Percentiles rank a stretch among this genome's conserved stretches.
Conservation (phyloP, 2,888 invertebrate species). For the Atethmia centrago region DNA sequence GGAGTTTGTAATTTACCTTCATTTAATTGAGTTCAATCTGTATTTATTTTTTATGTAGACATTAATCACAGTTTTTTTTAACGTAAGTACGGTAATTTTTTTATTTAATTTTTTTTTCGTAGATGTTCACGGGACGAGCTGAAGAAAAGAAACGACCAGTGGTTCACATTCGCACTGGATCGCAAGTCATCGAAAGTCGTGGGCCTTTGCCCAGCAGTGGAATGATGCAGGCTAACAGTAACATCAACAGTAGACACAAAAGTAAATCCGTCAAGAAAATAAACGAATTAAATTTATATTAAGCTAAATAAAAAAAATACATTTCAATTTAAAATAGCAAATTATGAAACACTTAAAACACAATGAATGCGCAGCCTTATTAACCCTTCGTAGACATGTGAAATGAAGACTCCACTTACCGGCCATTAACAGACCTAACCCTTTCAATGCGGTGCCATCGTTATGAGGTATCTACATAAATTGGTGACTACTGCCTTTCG, state of each 20-base stretch:
- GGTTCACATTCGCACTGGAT: too few relatives aligned
- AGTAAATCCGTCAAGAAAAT: neutral
- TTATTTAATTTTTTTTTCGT: too few relatives aligned
- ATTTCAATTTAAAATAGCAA: neutral
- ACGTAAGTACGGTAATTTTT: neutral
- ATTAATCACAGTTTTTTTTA: too few relatives aligned
- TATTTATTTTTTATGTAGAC: too few relatives aligned
- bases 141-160: too few relatives aligned
- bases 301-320: neutral
- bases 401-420: constrained; percentile 56
- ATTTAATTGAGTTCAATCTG: too few relatives aligned
- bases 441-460: constrained; percentile 44
- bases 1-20: too few relatives aligned
- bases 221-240: too few relatives aligned
- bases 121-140: too few relatives aligned
- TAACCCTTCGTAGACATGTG: constrained; percentile 56
- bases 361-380: constrained; percentile 49
- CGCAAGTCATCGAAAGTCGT: too few relatives aligned
- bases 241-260: neutral
- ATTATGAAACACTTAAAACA: constrained; percentile 26
- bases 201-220: too few relatives aligned
- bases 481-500: constrained; percentile 27
- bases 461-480: constrained; percentile 41
- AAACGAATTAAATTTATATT: neutral
- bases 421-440: constrained; percentile 55